Evolutionary conservation across 2,888 invertebrate species (phyloP), one percentile per base, ranked within the genome.

Genomic region (Lycaena phlaeas): DNA sequence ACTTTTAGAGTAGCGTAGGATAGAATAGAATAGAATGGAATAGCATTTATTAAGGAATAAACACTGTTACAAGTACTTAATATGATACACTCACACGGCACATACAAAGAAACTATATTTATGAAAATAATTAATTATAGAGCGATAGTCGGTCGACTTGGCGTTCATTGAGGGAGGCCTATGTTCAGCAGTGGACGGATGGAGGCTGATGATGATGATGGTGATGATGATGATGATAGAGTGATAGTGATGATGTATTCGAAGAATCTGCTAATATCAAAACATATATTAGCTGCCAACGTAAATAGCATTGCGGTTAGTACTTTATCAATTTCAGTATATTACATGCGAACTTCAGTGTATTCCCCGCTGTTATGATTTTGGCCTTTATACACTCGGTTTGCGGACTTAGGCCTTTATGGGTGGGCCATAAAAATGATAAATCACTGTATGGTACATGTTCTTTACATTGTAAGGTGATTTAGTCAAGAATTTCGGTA

Each of bases 331-430:
- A 29, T 22, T 14, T 4, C 14, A 11, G 30, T 29, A 29, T 38
- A 38, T 29, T 29, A 38, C 31, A 17, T 22, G 17, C 22, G 40
- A 48, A 48, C 36, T 43, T 50, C 36, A 68, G 66, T 69, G 65
- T 74, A 75, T 77, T 71, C 63, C 52, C 53, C 66, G 61, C 56
- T 59, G 64, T 69, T 75, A 67, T 63, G 69, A 61, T 71, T 74
- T 73, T 68, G 73, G 75, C 76, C 74, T 70, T 71, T 77, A 70
- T 68, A 73, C 78, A 78, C 76, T 75, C 67, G 77, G 73, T 68
- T 74, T 70, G 66, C 65, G 57, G 59, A 72, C 72, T 74, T 68
- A 68, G 56, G 64, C 67, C 64, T 74, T 73, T 78, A 78, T 75
- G 74, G 73, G 59, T 37, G 56, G 64, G 65, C 70, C 76, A 75